Conservation (phyloP, 92 coral and sea anemone species). For the Epizoanthus scotinus region DNA sequence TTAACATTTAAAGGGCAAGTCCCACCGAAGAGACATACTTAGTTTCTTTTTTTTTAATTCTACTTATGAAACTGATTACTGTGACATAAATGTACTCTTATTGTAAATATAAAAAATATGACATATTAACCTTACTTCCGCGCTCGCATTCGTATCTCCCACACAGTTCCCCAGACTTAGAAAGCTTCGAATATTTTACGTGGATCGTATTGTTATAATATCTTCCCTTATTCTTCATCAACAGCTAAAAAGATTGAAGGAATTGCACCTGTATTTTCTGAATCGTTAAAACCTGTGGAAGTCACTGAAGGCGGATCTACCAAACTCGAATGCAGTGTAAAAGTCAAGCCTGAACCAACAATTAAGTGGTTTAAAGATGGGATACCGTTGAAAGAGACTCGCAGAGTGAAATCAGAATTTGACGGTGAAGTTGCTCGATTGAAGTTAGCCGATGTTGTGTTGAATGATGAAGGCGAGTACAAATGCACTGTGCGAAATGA, state of each 20-base stretch:
- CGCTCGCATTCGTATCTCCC: too few species aligned
- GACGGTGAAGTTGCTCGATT: constrained; percentile 38
- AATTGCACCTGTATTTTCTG: constrained; percentile 46
- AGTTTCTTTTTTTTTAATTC: too few species aligned
- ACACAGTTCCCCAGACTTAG: too few species aligned
- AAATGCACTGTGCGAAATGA: constrained; percentile 28
- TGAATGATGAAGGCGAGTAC: constrained; percentile 40
- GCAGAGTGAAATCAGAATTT: constrained; percentile 17
- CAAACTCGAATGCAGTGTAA: constrained; percentile 40
- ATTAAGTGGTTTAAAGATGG: constrained; percentile 69
- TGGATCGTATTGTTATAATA: background rate
- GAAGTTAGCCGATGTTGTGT: constrained; percentile 21
- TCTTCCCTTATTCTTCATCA: background rate
- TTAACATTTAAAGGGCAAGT: too few species aligned
- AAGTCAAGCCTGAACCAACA: constrained; percentile 49
- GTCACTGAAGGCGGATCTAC: constrained; percentile 57
- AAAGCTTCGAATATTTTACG: background rate
- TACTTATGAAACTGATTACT: too few species aligned
- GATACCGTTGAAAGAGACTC: constrained; percentile 25
- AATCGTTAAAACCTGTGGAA: constrained; percentile 49
- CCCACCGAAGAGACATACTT: too few species aligned
- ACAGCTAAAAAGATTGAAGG: constrained; percentile 56
- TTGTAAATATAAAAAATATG: too few species aligned
- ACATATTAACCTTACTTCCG: too few species aligned
- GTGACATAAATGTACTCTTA: too few species aligned